Base-by-base conservation (phyloP, 2,888 invertebrate genomes). In the Dolomedes plantarius region DNA sequence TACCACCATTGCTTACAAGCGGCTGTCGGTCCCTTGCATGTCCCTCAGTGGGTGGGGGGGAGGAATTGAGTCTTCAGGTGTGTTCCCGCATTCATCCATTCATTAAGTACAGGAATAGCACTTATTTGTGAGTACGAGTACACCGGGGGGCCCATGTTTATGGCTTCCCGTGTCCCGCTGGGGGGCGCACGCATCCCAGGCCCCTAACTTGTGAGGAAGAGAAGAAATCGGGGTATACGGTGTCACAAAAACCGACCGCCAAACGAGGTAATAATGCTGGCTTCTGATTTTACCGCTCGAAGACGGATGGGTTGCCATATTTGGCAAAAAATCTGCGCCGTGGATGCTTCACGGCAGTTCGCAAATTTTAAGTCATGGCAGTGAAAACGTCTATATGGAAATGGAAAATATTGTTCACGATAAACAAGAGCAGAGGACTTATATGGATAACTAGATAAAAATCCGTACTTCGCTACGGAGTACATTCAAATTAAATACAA, bases 31-130 rank as follows among this genome's bases (percentile, higher is more conserved):
- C 56, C 23, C 23, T 56, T 56, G 56, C 5, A 56, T 1, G 56
- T 56, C 46, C 56, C 56, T 56, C 5, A 19, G 68, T 36, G 7
- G 79, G 79, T 77, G n/a, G 71, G 73, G 67, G 41, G 77, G 50
- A 27, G 50, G 29, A 50, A 74, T 62, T 68, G 56, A 74, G 81
- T 39, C 68, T 81, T 81, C 81, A 81, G 81, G 81, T 81, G 74
- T 29, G 81, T 50, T 68, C 31, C 73, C 36, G 29, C 29, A 31
- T 64, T 65, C 56, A 23, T 46, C 73, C 73, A 81, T 81, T 81
- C 81, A 81, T 81, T 81, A 81, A 74, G 11, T 23, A 23, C 31
- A 0, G 31, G 76, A 68, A 75, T 75, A 64, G 41, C 67, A 41
- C 67, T 73, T 65, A 67, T 80, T 73, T 78, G 71, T 39, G n/a